Evolutionary conservation across 2,888 invertebrate genomes (phyloP).

Genomic region (Teinopalpus imperialis): DNA sequence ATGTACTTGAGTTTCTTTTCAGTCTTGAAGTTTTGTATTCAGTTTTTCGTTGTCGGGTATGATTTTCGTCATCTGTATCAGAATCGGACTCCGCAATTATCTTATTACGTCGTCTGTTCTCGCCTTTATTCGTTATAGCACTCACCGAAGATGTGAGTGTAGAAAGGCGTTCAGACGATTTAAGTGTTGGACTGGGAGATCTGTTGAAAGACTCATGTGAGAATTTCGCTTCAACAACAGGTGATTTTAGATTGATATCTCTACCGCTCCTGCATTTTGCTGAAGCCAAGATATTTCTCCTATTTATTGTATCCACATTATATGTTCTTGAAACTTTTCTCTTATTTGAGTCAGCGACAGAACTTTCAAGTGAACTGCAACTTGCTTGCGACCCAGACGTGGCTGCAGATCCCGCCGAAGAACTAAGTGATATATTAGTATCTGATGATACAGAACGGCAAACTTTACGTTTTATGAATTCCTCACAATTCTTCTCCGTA

Average conservation of each 20-base stretch:
- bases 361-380: constrained; percentile 84
- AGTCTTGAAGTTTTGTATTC: constrained; percentile 72
- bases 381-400: constrained; percentile 89
- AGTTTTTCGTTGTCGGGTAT: constrained; percentile 67
- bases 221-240: constrained; percentile 87
- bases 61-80: constrained; percentile 64
- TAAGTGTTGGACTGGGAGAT: constrained; percentile 73
- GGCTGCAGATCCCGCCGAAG: constrained; percentile 86
- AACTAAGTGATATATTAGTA: constrained; percentile 86
- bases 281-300: constrained; percentile 93
- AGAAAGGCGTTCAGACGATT: constrained; percentile 78
- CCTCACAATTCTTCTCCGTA: constrained; percentile 59
- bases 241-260: constrained; percentile 87
- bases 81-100: constrained; percentile 70
- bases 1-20: constrained; percentile 67
- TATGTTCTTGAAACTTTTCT: constrained; percentile 88
- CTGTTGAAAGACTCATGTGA: constrained; percentile 81
- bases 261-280: constrained; percentile 92
- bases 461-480: constrained; percentile 80
- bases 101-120: constrained; percentile 74
- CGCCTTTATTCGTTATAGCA: constrained; percentile 76
- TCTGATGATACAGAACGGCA: constrained; percentile 87
- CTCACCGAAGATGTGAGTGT: constrained; percentile 78
- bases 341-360: constrained; percentile 83
- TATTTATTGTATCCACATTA: constrained; percentile 91